Conservation (phyloP, 2,797 vertebrate genomes). For the Cuculus canorus region DNA sequence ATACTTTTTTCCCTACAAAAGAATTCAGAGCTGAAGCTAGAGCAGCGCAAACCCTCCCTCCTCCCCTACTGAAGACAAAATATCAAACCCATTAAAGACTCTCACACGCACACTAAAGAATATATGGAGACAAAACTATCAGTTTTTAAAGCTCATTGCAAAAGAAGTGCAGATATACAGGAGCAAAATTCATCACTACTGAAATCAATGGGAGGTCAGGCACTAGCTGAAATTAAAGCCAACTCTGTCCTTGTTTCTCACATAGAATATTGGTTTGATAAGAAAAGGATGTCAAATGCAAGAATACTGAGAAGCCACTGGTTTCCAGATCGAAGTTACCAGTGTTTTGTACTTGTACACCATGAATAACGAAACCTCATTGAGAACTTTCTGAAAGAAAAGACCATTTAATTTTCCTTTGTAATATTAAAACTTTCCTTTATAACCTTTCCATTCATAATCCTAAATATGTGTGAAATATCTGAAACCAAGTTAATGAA, state of each 20-base stretch:
- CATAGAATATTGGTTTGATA: not conserved
- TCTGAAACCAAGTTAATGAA: not conserved
- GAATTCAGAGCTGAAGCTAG: not conserved
- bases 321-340: slow-evolving; percentile 5
- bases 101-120: slow-evolving; percentile 11
- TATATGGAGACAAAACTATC: slow-evolving; percentile 23
- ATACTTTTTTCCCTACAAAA: not conserved
- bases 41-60: not conserved
- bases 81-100: slow-evolving; percentile 37
- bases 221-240: slow-evolving; percentile 4
- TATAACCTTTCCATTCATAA: not conserved
- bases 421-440: not conserved
- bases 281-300: slow-evolving; percentile 12
- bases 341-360: not conserved
- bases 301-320: slow-evolving; percentile 6
- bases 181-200: not conserved
- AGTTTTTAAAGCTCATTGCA: slow-evolving; percentile 11
- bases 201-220: not conserved
- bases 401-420: not conserved
- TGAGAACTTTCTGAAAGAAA: not conserved
- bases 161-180: not conserved
- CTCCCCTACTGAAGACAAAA: not conserved
- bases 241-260: not conserved
- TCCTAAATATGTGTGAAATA: not conserved
- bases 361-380: not conserved